These are phyloP conservation scores for Andricus quercusramuli DNA, from an alignment of 2,888 invertebrate species.

Conservation along the genomic window DNA sequence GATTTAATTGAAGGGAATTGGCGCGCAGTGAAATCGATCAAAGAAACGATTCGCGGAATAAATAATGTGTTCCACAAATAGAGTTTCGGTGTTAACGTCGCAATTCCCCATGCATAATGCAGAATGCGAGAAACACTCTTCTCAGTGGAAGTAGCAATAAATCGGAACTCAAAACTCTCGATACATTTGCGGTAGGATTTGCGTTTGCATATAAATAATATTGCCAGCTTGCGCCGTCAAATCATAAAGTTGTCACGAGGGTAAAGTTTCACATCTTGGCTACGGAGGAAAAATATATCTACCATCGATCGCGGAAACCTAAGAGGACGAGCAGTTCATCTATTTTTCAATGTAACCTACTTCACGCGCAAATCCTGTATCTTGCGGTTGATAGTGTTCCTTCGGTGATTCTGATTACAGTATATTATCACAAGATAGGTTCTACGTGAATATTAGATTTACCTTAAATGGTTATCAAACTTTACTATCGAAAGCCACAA, in stretches of 20 bases:
- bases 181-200: slow-evolving; percentile 54
- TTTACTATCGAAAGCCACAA: neutral
- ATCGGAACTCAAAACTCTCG: slow-evolving; percentile 65
- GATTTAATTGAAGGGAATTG: neutral
- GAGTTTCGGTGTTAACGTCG: slow-evolving; percentile 65
- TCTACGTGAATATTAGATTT: neutral
- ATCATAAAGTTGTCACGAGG: slow-evolving; percentile 58
- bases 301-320: slow-evolving; percentile 5
- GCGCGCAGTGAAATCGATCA: slow-evolving; percentile 21
- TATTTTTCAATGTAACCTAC: slow-evolving; percentile 23
- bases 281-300: slow-evolving; percentile 13
- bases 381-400: neutral
- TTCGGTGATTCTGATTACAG: neutral
- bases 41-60: slow-evolving; percentile 48
- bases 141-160: slow-evolving; percentile 62
- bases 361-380: neutral
- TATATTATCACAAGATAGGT: neutral
- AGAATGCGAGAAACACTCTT: slow-evolving; percentile 55
- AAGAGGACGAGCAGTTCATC: neutral
- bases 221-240: slow-evolving; percentile 61
- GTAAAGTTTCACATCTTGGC: slow-evolving; percentile 26
- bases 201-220: slow-evolving; percentile 71
- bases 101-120: slow-evolving; percentile 66
- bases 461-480: neutral
- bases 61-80: slow-evolving; percentile 54